Evolutionary conservation across 64 coral and sea anemone species (phyloP).

Genomic region (Montipora cactus): DNA sequence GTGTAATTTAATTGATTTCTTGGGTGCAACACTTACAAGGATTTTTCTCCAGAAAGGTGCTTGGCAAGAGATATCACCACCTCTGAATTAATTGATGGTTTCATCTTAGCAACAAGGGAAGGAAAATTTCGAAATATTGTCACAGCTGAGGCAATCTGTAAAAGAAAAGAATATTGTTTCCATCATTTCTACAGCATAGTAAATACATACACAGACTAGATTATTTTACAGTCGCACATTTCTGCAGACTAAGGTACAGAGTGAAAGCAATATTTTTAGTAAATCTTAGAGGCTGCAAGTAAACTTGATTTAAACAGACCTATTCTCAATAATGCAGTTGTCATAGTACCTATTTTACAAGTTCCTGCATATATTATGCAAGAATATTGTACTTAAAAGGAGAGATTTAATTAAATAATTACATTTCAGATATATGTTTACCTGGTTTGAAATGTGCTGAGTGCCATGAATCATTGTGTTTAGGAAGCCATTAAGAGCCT

Average conservation of each 20-base stretch:
- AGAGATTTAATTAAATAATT: neutral
- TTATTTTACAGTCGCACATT: no score
- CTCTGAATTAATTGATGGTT: constrained; percentile 24
- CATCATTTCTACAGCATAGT: neutral
- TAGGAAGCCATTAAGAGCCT: constrained; percentile 65
- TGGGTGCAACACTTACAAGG: constrained; percentile 44
- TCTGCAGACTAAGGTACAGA: neutral
- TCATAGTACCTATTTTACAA: no score
- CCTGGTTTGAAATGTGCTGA: constrained; percentile 57
- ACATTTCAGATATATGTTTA: constrained; percentile 19
- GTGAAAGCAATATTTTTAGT: neutral
- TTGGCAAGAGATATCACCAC: constrained; percentile 12
- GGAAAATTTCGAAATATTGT: constrained; percentile 59
- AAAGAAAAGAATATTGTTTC: neutral
- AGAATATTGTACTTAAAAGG: no score
- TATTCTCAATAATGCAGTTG: no score
- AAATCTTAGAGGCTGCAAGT: no score
- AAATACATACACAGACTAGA: neutral
- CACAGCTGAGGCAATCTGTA: constrained; percentile 60
- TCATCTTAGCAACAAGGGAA: constrained; percentile 29
- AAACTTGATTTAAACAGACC: no score
- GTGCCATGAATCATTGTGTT: constrained; percentile 64
- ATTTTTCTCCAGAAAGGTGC: constrained; percentile 40
- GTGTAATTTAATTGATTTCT: neutral
- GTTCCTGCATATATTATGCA: no score